Percentiles rank a stretch among this genome's conserved stretches.
Evolutionary conservation across 2,113 vertebrate genomes (phyloP).

Genomic region (Helogale parvula): DNA sequence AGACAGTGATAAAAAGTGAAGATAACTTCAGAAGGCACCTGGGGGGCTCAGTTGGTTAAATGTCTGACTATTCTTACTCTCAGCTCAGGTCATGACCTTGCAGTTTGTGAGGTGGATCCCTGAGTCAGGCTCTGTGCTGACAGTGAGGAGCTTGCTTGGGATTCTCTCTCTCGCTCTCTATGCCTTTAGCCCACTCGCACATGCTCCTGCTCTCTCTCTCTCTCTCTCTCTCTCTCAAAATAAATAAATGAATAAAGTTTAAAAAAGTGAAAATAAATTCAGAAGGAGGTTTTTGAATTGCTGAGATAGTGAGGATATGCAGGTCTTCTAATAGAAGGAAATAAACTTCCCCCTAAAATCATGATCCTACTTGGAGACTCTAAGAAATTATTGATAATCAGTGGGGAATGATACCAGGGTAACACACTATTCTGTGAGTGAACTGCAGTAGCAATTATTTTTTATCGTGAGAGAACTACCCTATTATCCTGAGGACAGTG

Average conservation of each 20-base stretch:
- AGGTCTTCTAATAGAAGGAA: neutral
- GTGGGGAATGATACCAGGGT: neutral
- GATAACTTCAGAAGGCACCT: too few relatives aligned
- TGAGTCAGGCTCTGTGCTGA: too few relatives aligned
- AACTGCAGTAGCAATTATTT: neutral
- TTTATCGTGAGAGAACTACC: neutral
- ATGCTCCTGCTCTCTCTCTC: too few relatives aligned
- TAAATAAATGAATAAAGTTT: too few relatives aligned
- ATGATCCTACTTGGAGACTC: neutral
- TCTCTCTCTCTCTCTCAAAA: too few relatives aligned
- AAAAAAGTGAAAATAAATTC: neutral
- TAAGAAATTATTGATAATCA: neutral
- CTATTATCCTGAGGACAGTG: neutral
- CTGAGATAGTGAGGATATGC: neutral
- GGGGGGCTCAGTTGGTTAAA: too few relatives aligned
- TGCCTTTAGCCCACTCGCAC: too few relatives aligned
- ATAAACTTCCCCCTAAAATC: neutral
- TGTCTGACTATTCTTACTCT: too few relatives aligned
- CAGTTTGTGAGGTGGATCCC: too few relatives aligned
- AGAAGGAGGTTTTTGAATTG: neutral
- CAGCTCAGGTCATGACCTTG: too few relatives aligned
- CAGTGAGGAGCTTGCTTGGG: too few relatives aligned
- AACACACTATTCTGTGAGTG: neutral
- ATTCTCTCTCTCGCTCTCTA: too few relatives aligned
- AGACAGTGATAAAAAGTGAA: neutral